Percentiles rank a stretch among this genome's conserved stretches.
Evolutionary conservation across 2,797 vertebrate genomes (phyloP).

Genomic region (Bovichtus diacanthus): DNA sequence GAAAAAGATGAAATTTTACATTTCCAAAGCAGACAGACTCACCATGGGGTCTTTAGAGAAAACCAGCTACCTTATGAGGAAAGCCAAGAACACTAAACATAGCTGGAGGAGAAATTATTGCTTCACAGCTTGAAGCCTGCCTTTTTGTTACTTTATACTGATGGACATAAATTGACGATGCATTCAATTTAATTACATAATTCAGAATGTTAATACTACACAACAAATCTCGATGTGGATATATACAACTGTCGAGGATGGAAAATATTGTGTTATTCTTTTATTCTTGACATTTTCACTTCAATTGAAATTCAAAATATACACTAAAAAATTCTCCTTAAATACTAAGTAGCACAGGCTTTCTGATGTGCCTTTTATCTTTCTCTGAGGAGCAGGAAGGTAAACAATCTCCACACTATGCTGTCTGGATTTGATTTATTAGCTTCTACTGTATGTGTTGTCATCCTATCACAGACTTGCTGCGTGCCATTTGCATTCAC

Average conservation of each 20-base stretch:
- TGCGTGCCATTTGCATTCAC: conserved; percentile 60
- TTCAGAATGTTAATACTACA: neutral
- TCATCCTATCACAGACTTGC: conserved; percentile 48
- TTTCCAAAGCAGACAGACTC: conserved; percentile 61
- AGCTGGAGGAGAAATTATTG: conserved; percentile 41
- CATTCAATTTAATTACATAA: conserved; percentile 13
- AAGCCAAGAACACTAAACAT: conserved; percentile 42
- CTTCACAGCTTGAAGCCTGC: conserved; percentile 46
- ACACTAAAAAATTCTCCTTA: conserved; percentile 36
- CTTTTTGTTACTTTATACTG: conserved; percentile 23
- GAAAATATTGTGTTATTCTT: neutral
- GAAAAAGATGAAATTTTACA: conserved; percentile 62
- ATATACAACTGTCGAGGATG: neutral
- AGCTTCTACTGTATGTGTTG: conserved; percentile 49
- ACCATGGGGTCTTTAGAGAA: conserved; percentile 45
- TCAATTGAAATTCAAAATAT: conserved; percentile 19
- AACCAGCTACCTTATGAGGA: conserved; percentile 30
- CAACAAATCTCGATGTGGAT: neutral
- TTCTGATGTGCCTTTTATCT: conserved; percentile 53
- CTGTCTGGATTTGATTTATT: conserved; percentile 70
- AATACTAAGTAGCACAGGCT: conserved; percentile 31
- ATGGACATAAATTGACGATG: conserved; percentile 20
- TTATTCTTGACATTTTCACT: conserved; percentile 29
- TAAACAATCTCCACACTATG: conserved; percentile 61
- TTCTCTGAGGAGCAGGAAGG: conserved; percentile 49